phyloP scores from a whole-genome alignment of 2,113 vertebrate genomes.

The Rhabdomys dilectus region DNA sequence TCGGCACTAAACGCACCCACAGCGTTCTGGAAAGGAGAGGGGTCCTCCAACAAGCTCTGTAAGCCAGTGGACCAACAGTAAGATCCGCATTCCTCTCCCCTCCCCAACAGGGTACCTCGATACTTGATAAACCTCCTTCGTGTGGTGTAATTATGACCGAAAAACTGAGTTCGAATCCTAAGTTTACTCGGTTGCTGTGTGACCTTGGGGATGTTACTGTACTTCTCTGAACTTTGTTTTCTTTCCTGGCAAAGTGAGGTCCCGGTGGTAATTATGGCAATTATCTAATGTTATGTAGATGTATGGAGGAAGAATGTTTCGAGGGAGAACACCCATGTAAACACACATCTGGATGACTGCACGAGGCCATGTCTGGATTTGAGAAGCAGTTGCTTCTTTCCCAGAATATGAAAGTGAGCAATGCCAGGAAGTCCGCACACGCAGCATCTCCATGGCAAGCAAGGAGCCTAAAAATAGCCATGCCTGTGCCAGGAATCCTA shows the following conservation, averaged over 20 bases:
- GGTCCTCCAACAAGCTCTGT: neutral
- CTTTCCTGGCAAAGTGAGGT: neutral
- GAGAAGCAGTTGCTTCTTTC: neutral
- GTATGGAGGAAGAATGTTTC: neutral
- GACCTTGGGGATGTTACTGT: neutral
- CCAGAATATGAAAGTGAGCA: constrained; percentile 41
- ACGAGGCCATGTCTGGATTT: neutral
- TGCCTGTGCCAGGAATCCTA: neutral
- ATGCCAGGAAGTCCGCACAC: constrained; percentile 43
- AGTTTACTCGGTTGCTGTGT: neutral
- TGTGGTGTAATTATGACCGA: fast-evolving
- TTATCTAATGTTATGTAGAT: too few species aligned
- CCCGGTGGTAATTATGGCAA: too few species aligned
- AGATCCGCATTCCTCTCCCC: neutral
- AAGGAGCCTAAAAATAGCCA: constrained; percentile 26
- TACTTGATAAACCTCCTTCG: neutral
- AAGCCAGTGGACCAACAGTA: fast-evolving
- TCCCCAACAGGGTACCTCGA: neutral
- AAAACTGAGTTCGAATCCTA: neutral
- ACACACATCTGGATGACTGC: fast-evolving
- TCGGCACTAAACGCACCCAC: neutral
- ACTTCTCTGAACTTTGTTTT: neutral
- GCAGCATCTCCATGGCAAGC: neutral
- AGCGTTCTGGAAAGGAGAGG: neutral
- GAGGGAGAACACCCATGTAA: neutral